Conservation (phyloP, 2,113 vertebrate species). For the Coturnix japonica region DNA sequence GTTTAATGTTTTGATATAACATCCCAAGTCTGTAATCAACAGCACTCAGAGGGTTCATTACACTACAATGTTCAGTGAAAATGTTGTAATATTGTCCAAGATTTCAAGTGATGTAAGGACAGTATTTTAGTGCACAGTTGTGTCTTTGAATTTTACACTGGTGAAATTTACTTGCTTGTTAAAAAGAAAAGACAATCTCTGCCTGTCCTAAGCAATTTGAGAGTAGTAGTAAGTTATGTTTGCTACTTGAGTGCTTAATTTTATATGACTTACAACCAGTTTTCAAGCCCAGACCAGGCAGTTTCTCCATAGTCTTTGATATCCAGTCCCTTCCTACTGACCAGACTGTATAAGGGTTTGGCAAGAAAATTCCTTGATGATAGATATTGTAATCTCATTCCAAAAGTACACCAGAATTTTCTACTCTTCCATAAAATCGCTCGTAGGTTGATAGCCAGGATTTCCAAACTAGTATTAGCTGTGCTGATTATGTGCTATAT, state of each 20-base stretch:
- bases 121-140: neutral
- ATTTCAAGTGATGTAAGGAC: neutral
- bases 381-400: neutral
- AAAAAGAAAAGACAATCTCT: neutral
- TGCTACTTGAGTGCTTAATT: neutral
- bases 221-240: neutral
- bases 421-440: neutral
- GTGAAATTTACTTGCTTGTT: neutral
- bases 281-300: neutral
- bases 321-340: neutral
- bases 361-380: neutral
- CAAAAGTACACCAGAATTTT: neutral
- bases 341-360: neutral
- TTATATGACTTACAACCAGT: neutral
- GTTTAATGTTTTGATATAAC: neutral
- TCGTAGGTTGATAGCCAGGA: neutral
- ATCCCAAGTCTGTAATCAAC: neutral
- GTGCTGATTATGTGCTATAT: neutral
- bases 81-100: neutral
- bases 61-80: neutral
- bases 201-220: neutral
- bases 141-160: neutral
- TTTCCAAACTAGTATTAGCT: neutral
- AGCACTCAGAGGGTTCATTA: neutral
- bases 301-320: neutral